Evolutionary conservation across 2,888 invertebrate species (phyloP).

Genomic region (Ornithoptera alexandrae): DNA sequence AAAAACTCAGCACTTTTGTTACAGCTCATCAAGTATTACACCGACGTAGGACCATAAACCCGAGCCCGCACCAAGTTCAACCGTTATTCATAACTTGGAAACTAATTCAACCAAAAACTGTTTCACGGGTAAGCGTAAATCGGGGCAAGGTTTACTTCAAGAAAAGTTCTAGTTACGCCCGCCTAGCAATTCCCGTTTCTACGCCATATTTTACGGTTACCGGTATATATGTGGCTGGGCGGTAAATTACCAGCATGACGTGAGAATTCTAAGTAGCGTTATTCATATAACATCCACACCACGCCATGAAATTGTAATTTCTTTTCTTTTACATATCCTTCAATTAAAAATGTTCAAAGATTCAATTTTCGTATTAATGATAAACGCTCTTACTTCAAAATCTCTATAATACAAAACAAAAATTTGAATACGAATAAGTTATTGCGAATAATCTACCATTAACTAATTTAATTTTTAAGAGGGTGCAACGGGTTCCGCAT

Average conservation of each 20-base stretch:
- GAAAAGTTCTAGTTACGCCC: conserved; percentile 35
- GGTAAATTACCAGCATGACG: conserved; percentile 30
- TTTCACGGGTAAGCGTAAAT: conserved; percentile 67
- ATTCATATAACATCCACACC: conserved; percentile 13
- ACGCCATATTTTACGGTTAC: conserved; percentile 26
- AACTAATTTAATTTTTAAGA: too few species aligned
- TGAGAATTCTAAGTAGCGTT: conserved; percentile 20
- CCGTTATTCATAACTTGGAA: conserved; percentile 63
- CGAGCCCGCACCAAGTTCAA: conserved; percentile 45
- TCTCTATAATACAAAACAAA: too few species aligned
- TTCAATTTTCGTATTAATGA: background rate
- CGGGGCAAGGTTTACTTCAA: conserved; percentile 49
- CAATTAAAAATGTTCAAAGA: background rate
- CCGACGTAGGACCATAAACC: conserved; percentile 38
- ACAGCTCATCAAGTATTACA: conserved; percentile 33
- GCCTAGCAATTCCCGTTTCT: conserved; percentile 20
- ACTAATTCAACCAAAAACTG: conserved; percentile 62
- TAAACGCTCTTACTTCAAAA: too few species aligned
- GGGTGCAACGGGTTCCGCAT: too few species aligned
- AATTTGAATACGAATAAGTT: too few species aligned
- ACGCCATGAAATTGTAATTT: conserved; percentile 15
- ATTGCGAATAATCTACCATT: too few species aligned
- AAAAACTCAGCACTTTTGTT: conserved; percentile 22
- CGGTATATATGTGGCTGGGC: conserved; percentile 8
- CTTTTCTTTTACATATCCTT: conserved; percentile 2